Base-by-base conservation (phyloP, 2,113 vertebrate species). In the Etheostoma spectabile region DNA sequence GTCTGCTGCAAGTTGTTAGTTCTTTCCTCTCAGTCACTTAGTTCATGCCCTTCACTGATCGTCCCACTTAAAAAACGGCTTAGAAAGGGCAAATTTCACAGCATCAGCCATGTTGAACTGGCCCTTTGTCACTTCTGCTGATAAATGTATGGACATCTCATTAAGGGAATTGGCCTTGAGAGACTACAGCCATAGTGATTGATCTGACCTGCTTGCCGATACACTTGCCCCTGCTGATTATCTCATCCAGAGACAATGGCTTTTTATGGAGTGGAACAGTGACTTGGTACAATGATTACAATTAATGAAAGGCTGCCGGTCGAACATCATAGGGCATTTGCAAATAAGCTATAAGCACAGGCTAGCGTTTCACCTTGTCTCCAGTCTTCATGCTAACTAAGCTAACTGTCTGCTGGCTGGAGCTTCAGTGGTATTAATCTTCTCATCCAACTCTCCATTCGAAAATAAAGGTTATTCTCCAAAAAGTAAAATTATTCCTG, bases 91-190 rank as follows among this genome's bases (percentile, higher is more conserved):
- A 73, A 19, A 49, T 73, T 68, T 73, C 38, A 74, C 69, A 59
- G 27, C 15, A 61, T 76, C 59, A 75, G 66, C 79, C 72, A 84
- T 79, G 55, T 88, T 69, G 38, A 38, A 33, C 45, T 22, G 57
- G 45, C 60, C 53, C 38, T n/a, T 73, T 69, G 72, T 82, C 88
- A 74, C 77, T 42, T 52, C 59, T 30, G 42, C 67, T 87, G 74
- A 92, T 79, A 72, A 72, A 84, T 86, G 66, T 59, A 63, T 81
- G 78, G 70, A 69, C 53, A 69, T 82, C 45, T 89, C 75, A 88
- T 90, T 92, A 92, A 80, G 64, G 61, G 82, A 88, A 91, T 85
- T 91, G 85, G 77, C 75, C 77, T 79, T 61, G 69, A 79, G 81
- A 83, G 80, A 78, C 71, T 46, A 49, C 35, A 38, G 10, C 64